Base-by-base conservation (phyloP, 2,797 vertebrate species). In the Pangasius krempfi region DNA sequence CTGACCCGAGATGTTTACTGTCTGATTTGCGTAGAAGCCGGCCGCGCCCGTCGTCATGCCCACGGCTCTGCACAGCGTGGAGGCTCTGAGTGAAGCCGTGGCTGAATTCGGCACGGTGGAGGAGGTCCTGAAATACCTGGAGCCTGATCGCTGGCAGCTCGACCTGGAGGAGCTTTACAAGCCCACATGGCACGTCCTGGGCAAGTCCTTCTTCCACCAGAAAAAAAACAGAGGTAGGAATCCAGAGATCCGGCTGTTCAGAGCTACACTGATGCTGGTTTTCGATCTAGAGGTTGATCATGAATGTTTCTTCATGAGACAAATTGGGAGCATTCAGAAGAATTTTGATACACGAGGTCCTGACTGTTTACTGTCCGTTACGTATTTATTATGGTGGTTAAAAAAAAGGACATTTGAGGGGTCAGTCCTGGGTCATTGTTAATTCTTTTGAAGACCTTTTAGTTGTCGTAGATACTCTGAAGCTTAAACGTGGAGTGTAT, bases 81-180 rank as follows among this genome's bases (percentile, higher is more conserved):
- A 99, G 88, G 95, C 97, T 78, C 91, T 99, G 84, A 97, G 97
- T 78, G 97, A 97, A 0, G 96, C 96, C 0, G 96, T 99, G 6
- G 93, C 96, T 22, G 96, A 92, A 6, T 97, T 99, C 18, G 95
- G 95, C 89, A 99, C 98, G 0, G 94, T 99, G 94, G 98, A 99
- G 95, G 98, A 99, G 90, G 97, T 99, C 58, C 97, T 99, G 95
- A 97, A 97, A 83, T 99, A 97, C 90, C 96, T 99, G 58, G 98
- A 99, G 92, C 98, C 98, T 0, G 98, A 99, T 18, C 95, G 96
- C 86, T 99, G 98, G 98, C 98, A 98, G 87, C 92, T 98, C 93
- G 98, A 99, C 93, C 96, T 99, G 94, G 98, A 99, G 79, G 98
- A 99, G 86, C 88, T 99, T 22, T 99, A 99, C 94, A 98, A 97